These are phyloP conservation scores for Drosophila jambulina DNA, from an alignment of 1,140 invertebrate species.

Conservation along the genomic window DNA sequence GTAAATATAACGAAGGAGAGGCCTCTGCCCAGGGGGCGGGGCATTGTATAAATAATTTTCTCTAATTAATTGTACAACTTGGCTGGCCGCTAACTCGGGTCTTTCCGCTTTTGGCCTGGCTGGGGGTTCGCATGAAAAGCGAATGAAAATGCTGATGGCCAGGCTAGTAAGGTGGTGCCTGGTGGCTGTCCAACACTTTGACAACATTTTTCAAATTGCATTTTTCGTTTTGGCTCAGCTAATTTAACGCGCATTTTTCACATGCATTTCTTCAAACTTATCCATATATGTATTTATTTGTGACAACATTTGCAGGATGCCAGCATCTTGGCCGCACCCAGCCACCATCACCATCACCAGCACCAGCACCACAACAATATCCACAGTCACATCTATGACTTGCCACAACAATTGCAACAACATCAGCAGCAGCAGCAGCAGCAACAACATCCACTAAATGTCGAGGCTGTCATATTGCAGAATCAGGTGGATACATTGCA, in stretches of 20 bases:
- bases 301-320: constrained; percentile 81
- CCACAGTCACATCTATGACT: constrained; percentile 45
- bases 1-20: constrained; percentile 33
- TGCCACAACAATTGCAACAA: constrained; percentile 28
- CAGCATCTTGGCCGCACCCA: constrained; percentile 66
- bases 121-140: constrained; percentile 22
- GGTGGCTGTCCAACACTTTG: constrained; percentile 46
- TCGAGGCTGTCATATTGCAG: constrained; percentile 90
- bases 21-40: background rate
- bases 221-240: constrained; percentile 40
- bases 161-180: constrained; percentile 12
- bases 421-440: constrained; percentile 25
- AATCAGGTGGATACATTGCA: constrained; percentile 91
- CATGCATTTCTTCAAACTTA: constrained; percentile 32
- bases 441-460: constrained; percentile 68
- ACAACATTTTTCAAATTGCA: constrained; percentile 75
- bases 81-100: constrained; percentile 5
- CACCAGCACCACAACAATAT: constrained; percentile 22
- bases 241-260: constrained; percentile 74
- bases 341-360: constrained; percentile 31
- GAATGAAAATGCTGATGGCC: constrained; percentile 29
- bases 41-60: constrained; percentile 70
- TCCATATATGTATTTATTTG: constrained; percentile 53
- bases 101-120: constrained; percentile 72
- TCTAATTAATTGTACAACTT: constrained; percentile 78